Conservation (phyloP, 2,113 vertebrate genomes). For the Podiceps cristatus region DNA sequence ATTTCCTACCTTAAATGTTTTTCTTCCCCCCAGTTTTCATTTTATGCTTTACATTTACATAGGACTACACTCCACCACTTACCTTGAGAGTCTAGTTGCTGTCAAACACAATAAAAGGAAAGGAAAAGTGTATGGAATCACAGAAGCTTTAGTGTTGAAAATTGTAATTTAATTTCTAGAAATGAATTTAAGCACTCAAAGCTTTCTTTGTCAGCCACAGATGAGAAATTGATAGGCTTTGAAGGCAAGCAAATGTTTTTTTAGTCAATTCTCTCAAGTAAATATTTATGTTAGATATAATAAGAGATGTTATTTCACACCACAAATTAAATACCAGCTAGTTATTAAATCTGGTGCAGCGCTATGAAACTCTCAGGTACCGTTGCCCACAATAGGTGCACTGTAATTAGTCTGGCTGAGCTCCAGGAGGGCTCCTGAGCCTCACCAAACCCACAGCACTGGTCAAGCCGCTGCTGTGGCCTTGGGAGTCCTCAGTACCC, state of each 20-base stretch:
- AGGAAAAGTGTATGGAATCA: conserved; percentile 71
- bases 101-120: conserved; percentile 79
- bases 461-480: not conserved
- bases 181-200: conserved; percentile 76
- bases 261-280: conserved; percentile 60
- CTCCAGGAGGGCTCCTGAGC: not conserved
- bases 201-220: conserved; percentile 74
- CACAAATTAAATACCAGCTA: conserved; percentile 31
- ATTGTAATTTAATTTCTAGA: conserved; percentile 79
- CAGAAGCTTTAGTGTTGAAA: conserved; percentile 80
- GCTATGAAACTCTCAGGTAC: not conserved
- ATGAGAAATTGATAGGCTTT: conserved; percentile 75
- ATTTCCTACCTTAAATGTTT: conserved; percentile 84
- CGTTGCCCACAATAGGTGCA: not conserved
- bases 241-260: conserved; percentile 67
- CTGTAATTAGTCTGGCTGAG: not conserved
- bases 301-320: conserved; percentile 36
- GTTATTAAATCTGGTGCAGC: conserved; percentile 8
- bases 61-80: conserved; percentile 67
- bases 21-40: conserved; percentile 79
- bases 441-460: not conserved
- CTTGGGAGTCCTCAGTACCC: not conserved
- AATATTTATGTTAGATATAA: conserved; percentile 64
- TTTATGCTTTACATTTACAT: conserved; percentile 75
- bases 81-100: conserved; percentile 61